A percentile compares a stretch with the other conserved stretches of the same genome.
Conservation (phyloP, 1,140 invertebrate genomes). For the Phortica variegata region DNA sequence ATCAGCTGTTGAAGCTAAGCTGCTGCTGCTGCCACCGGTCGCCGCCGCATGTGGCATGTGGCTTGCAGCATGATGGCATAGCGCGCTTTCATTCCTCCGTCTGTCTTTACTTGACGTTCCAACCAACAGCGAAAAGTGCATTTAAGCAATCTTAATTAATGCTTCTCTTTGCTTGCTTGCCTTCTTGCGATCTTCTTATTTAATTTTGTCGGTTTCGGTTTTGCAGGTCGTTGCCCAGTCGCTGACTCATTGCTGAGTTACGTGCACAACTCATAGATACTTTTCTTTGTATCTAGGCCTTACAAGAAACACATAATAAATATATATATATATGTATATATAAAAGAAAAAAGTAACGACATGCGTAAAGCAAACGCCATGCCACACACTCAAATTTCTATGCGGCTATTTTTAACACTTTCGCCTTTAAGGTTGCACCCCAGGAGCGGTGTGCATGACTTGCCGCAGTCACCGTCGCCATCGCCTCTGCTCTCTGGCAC, state of each 20-base stretch:
- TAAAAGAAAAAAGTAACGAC: not conserved
- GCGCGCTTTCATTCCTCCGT: too few relatives aligned
- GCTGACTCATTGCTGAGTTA: slow-evolving; percentile 17
- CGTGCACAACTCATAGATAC: slow-evolving; percentile 4
- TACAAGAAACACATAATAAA: not conserved
- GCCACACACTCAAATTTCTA: too few relatives aligned
- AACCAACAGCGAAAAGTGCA: too few relatives aligned
- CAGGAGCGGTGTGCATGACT: slow-evolving; percentile 30
- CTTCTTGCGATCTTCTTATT: slow-evolving; percentile 27
- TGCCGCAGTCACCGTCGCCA: too few relatives aligned
- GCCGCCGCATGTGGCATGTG: not conserved
- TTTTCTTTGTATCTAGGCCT: slow-evolving; percentile 8
- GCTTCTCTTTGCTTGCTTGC: slow-evolving; percentile 22
- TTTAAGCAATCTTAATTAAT: slow-evolving; percentile 41
- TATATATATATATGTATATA: too few relatives aligned
- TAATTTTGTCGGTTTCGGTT: slow-evolving; percentile 11
- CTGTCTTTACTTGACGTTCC: too few relatives aligned
- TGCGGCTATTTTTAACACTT: slow-evolving; percentile 49
- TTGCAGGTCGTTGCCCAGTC: slow-evolving; percentile 42
- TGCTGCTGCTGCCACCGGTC: slow-evolving; percentile 12
- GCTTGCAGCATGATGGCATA: too few relatives aligned
- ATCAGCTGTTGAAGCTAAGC: not conserved
- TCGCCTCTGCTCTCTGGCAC: too few relatives aligned
- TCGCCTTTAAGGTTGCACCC: slow-evolving; percentile 33
- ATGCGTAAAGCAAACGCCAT: slow-evolving; percentile 23